These are phyloP conservation scores for Anastatus disparis DNA, from an alignment of 1,140 invertebrate species.

Conservation along the genomic window DNA sequence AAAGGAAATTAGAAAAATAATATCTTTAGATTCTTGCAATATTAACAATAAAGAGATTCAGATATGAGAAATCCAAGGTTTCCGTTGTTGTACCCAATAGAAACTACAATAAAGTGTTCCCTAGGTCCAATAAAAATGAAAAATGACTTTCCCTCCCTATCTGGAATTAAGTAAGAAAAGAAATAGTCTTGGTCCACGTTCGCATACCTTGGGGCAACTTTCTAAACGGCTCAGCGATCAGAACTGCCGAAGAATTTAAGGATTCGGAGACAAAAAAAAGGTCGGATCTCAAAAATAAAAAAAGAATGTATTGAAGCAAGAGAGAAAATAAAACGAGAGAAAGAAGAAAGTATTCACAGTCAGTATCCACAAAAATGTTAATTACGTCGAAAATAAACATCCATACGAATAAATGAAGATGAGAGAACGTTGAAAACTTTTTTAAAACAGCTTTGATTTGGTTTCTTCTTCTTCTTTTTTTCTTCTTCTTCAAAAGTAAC, in stretches of 20 bases:
- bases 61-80: slow-evolving; percentile 6
- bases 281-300: slow-evolving; percentile 19
- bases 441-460: slow-evolving; percentile 56
- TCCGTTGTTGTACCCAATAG: slow-evolving; percentile 14
- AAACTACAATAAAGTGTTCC: slow-evolving; percentile 36
- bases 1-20: not conserved
- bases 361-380: not conserved
- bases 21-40: not conserved
- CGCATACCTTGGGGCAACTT: slow-evolving; percentile 40
- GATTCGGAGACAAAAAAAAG: slow-evolving; percentile 10
- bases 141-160: slow-evolving; percentile 38
- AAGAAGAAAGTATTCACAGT: not conserved
- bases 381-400: not conserved
- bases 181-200: slow-evolving; percentile 41
- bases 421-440: slow-evolving; percentile 44
- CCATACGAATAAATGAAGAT: not conserved
- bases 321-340: too few species aligned
- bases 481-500: not conserved
- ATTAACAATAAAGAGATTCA: slow-evolving; percentile 1
- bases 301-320: too few species aligned
- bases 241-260: slow-evolving; percentile 24
- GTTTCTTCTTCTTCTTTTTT: too few species aligned
- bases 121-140: slow-evolving; percentile 47
- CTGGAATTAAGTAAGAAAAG: slow-evolving; percentile 45
- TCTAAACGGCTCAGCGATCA: slow-evolving; percentile 30